These are phyloP conservation scores for Magallana nippona DNA, from an alignment of 2,888 invertebrate species.

Conservation along the genomic window DNA sequence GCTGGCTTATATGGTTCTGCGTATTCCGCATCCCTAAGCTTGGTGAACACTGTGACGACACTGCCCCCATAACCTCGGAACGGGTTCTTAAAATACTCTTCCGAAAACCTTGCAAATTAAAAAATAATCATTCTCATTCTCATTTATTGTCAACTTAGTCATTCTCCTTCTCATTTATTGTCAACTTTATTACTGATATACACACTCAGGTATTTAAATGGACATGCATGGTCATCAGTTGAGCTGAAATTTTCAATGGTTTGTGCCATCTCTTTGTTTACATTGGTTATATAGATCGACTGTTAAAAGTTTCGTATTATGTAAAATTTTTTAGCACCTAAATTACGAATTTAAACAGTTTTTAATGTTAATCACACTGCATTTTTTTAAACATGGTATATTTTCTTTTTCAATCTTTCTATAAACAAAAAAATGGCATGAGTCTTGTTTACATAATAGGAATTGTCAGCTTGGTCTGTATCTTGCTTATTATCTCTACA, in stretches of 20 bases:
- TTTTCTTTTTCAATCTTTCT: too few species aligned
- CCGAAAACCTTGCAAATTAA: conserved; percentile 82
- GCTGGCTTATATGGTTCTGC: conserved; percentile 85
- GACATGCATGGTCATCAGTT: neutral
- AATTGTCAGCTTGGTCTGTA: too few species aligned
- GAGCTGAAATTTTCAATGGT: neutral
- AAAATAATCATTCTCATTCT: neutral
- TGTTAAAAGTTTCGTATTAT: neutral
- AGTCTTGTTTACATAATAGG: too few species aligned
- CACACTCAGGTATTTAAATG: too few species aligned
- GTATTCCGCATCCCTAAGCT: conserved; percentile 79
- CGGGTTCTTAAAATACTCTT: conserved; percentile 84
- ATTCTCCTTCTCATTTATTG: too few species aligned
- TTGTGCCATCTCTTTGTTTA: neutral
- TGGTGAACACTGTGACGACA: conserved; percentile 79
- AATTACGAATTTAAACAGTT: too few species aligned
- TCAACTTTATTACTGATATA: too few species aligned
- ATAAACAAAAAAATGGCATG: too few species aligned
- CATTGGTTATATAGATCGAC: neutral
- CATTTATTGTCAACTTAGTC: neutral
- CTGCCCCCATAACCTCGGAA: conserved; percentile 85
- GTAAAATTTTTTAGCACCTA: too few species aligned
- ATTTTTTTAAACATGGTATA: too few species aligned
- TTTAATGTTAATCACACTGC: too few species aligned
- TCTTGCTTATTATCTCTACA: too few species aligned